Evolutionary conservation across 2,888 invertebrate species (phyloP).

Genomic region (Acronicta aceris): DNA sequence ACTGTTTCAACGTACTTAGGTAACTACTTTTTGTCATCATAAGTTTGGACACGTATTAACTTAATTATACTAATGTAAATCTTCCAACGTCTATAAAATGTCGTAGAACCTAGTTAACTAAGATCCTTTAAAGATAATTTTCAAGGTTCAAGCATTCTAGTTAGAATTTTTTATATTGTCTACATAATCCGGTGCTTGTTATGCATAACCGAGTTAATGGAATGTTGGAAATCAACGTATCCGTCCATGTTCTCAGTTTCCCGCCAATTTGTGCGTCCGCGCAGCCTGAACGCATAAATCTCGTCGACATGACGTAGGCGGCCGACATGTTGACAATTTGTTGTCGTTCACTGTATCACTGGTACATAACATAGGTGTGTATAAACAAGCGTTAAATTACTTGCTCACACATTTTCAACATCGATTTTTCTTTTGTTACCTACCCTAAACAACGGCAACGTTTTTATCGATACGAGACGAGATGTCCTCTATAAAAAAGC

Average conservation of each 20-base stretch:
- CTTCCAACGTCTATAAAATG: conserved; percentile 46
- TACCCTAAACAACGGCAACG: conserved; percentile 12
- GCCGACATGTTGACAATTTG: conserved; percentile 86
- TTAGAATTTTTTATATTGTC: conserved; percentile 60
- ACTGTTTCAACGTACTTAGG: conserved; percentile 24
- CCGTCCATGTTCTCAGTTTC: conserved; percentile 72
- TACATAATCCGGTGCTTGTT: conserved; percentile 68
- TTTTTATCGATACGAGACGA: conserved; percentile 21
- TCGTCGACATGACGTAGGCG: conserved; percentile 84
- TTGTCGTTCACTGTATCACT: conserved; percentile 61
- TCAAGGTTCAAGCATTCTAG: conserved; percentile 66
- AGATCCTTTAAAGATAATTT: conserved; percentile 64
- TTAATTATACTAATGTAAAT: conserved; percentile 49
- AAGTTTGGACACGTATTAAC: conserved; percentile 48
- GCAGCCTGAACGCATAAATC: conserved; percentile 82
- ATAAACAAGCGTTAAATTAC: conserved; percentile 51
- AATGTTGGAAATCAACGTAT: conserved; percentile 72
- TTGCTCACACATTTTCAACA: conserved; percentile 39
- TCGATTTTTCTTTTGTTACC: conserved; percentile 21
- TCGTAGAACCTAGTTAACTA: conserved; percentile 48
- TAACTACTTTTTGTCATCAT: conserved; percentile 30
- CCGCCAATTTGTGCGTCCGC: conserved; percentile 86
- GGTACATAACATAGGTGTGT: conserved; percentile 47
- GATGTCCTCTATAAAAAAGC: conserved; percentile 35
- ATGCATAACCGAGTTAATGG: conserved; percentile 74